phyloP scores from a whole-genome alignment of 2,797 vertebrate genomes.

The Heteromormyrus szaboi region DNA sequence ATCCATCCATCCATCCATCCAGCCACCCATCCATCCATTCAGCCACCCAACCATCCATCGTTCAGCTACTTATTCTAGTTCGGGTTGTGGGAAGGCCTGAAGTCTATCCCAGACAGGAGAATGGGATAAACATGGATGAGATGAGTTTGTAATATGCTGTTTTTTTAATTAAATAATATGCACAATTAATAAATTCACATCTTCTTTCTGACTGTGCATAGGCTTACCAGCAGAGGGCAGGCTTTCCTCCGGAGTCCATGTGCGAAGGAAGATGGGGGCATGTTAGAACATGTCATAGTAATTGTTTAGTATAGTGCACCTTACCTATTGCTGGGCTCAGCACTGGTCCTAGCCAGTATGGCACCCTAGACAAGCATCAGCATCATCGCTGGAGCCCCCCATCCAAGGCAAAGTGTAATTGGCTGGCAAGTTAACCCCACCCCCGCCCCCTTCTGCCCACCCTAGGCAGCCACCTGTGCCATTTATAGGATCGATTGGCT shows the following conservation, averaged over 20 bases:
- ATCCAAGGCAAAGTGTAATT: neutral
- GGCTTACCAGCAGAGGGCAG: conserved; percentile 65
- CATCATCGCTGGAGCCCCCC: neutral
- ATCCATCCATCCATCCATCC: neutral
- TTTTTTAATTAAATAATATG: neutral
- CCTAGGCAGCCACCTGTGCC: neutral
- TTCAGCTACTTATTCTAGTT: neutral
- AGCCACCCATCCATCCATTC: neutral
- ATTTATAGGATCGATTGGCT: neutral
- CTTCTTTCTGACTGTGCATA: neutral
- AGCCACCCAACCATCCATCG: neutral
- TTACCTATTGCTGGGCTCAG: neutral
- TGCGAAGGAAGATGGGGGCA: conserved; percentile 35
- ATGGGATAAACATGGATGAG: neutral
- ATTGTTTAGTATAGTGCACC: neutral
- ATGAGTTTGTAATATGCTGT: neutral
- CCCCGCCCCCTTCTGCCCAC: no score
- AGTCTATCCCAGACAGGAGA: neutral
- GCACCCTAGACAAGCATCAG: neutral
- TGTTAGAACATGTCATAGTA: conserved; percentile 67
- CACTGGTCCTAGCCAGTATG: neutral
- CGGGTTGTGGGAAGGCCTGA: neutral
- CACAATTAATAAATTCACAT: neutral
- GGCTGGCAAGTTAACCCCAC: neutral
- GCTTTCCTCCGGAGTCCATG: neutral